Evolutionary conservation across 2,113 vertebrate genomes (phyloP).

Genomic region (Pantherophis guttatus): DNA sequence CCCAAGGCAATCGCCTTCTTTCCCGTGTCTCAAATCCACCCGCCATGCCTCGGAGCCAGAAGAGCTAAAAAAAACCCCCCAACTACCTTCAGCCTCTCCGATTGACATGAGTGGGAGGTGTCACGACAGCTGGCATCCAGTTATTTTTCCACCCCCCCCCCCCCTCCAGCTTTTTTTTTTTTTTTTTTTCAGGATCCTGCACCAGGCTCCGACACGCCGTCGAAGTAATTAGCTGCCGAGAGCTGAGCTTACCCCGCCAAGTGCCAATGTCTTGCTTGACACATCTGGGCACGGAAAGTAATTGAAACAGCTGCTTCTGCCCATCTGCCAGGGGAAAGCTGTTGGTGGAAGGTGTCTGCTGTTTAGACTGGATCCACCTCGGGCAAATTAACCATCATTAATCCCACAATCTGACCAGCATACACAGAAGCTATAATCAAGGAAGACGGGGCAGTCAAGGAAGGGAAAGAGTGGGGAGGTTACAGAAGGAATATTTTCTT

Average conservation of each 20-base stretch:
- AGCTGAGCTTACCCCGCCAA: constrained; percentile 89
- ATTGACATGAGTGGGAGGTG: constrained; percentile 75
- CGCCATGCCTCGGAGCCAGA: neutral
- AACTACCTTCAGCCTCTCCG: constrained; percentile 69
- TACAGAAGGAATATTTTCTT: neutral
- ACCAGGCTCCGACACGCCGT: constrained; percentile 84
- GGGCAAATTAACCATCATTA: constrained; percentile 99
- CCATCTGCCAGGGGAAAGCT: constrained; percentile 97
- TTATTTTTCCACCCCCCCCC: constrained; percentile 72
- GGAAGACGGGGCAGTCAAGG: constrained; percentile 33
- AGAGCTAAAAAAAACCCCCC: constrained; percentile 6
- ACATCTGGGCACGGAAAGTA: constrained; percentile 99
- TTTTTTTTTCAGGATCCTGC: constrained; percentile 77
- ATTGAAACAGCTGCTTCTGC: constrained; percentile 99
- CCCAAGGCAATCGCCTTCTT: neutral
- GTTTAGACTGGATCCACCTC: constrained; percentile 88
- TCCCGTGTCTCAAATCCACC: neutral
- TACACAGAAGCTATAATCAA: constrained; percentile 91
- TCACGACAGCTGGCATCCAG: constrained; percentile 92
- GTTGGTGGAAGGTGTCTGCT: constrained; percentile 76
- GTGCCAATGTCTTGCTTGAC: constrained; percentile 96
- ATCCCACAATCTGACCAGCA: constrained; percentile 99
- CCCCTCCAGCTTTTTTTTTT: constrained; percentile 68
- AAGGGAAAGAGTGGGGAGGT: neutral
- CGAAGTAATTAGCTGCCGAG: constrained; percentile 99